Conservation (phyloP, 2,113 vertebrate genomes). For the Madoqua kirkii region DNA sequence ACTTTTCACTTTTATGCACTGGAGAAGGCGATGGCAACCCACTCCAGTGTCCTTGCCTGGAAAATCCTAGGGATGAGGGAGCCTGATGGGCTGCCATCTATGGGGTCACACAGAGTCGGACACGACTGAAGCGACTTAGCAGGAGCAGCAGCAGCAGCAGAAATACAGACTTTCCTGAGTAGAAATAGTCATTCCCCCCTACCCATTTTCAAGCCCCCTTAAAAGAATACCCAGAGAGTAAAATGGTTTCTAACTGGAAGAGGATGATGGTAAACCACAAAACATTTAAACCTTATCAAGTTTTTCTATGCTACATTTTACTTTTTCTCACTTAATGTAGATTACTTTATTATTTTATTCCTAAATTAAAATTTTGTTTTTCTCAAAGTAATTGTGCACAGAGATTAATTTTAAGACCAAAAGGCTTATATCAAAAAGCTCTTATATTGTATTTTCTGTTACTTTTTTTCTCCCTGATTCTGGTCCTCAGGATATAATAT, state of each 20-base stretch:
- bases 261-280: not conserved
- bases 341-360: constrained; percentile 21
- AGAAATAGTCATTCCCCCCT: not conserved
- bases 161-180: not conserved
- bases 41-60: no score
- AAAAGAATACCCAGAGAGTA: not conserved
- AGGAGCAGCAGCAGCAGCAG: no score
- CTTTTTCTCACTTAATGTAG: constrained; percentile 15
- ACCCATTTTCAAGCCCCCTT: not conserved
- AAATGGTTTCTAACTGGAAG: not conserved
- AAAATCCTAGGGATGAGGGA: no score
- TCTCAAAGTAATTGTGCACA: not conserved
- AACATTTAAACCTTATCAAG: not conserved
- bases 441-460: constrained; percentile 9
- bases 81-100: no score
- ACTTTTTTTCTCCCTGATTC: constrained; percentile 26
- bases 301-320: not conserved
- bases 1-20: no score
- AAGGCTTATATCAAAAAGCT: not conserved
- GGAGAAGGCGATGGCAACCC: no score
- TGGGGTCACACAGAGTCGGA: no score
- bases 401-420: constrained; percentile 8
- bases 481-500: not conserved
- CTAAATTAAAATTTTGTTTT: constrained; percentile 35
- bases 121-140: no score